Evolutionary conservation across 2,113 vertebrate species (phyloP), one percentile per base, ranked within the genome.

Genomic region (Passer montanus): DNA sequence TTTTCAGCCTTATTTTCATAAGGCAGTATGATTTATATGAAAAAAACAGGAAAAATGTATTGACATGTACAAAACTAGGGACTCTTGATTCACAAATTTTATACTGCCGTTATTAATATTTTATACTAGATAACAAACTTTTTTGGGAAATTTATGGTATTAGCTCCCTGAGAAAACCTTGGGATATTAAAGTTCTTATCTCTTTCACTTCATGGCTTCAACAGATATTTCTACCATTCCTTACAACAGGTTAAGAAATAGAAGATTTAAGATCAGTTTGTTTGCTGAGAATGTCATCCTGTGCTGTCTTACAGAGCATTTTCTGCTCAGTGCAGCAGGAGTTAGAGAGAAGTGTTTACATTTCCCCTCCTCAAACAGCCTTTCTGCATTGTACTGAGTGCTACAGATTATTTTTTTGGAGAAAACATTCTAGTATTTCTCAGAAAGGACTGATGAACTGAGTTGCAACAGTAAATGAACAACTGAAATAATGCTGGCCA

Each of bases 141-240:
- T 72, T 33, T 0, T 4, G 43, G n/a, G 52, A 91, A 66, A 70
- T 26, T 76, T 79, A 90, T 30, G n/a, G 74, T 58, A 81, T 35
- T 84, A 87, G 53, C 47, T 96, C 80, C 93, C 43, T 50, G 30
- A 96, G 75, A 58, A 96, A 94, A 94, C 35, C 77, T 94, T 95
- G 70, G 52, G 52, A 58, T 80, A 67, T 52, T 79, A 43, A 60
- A 55, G 44, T 94, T 96, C 60, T 94, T 85, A 93, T 73, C 70
- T 87, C 43, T 59, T 96, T 69, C 74, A 19, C 33, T 72, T 52
- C 68, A 52, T 73, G 85, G 27, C 91, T 86, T 94, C 62, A 89
- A 46, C 52, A 90, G 94, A 62, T 90, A 86, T 66, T 50, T 91
- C 86, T 78, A 56, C 33, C 33, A 75, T 84, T 95, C 39, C 76